A percentile compares a stretch with the other conserved stretches of the same genome.
Conservation (phyloP, 2,113 vertebrate genomes). For the Epinephelus moara region DNA sequence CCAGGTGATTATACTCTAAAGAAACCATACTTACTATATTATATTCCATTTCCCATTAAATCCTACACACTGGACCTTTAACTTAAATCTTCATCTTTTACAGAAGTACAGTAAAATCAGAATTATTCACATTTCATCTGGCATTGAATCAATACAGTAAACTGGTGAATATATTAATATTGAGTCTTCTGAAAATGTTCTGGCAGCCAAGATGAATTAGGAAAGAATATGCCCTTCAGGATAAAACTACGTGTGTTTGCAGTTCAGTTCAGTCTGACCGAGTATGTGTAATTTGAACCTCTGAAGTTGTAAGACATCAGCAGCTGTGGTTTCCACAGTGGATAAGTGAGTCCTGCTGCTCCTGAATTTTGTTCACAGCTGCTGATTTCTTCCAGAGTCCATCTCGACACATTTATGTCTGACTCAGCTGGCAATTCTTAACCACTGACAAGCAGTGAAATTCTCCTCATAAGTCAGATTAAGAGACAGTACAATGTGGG, state of each 20-base stretch:
- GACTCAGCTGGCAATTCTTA: slow-evolving; percentile 3
- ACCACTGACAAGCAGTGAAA: slow-evolving; percentile 25
- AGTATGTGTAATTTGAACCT: not conserved
- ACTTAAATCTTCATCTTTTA: not conserved
- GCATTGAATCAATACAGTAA: slow-evolving; percentile 1
- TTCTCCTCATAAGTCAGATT: not conserved
- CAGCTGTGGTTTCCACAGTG: not conserved
- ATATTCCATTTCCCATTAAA: too few species aligned
- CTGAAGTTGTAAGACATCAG: not conserved
- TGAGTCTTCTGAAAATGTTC: not conserved
- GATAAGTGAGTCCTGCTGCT: slow-evolving; percentile 9
- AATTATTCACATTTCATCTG: slow-evolving; percentile 34
- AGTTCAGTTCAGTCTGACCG: slow-evolving; percentile 10
- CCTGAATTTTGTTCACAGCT: slow-evolving; percentile 20
- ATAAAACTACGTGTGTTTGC: not conserved
- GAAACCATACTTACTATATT: too few species aligned
- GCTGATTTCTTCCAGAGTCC: slow-evolving; percentile 7
- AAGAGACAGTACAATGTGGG: not conserved
- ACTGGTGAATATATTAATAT: not conserved
- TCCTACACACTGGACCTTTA: too few species aligned
- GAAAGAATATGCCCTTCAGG: not conserved
- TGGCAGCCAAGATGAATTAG: not conserved
- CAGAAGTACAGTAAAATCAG: slow-evolving; percentile 8
- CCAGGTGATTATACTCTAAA: too few species aligned
- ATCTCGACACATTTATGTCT: not conserved